Evolutionary conservation across 2,888 invertebrate species (phyloP), one percentile per base, ranked within the genome.

Genomic region (Keiferia lycopersicella): DNA sequence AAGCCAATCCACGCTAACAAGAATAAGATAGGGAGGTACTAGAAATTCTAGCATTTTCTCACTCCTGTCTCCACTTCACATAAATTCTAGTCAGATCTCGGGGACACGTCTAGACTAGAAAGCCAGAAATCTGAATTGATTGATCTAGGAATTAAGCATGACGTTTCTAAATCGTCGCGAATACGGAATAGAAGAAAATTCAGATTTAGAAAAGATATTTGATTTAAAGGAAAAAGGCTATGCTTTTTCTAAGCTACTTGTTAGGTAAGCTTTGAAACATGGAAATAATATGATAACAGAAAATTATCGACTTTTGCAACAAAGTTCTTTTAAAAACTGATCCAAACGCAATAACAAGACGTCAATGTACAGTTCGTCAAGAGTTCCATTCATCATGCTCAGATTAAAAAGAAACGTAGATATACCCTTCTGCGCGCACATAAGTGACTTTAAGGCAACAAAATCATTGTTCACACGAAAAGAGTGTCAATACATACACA

Each of bases 91-190:
- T 18, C 58, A 64, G 64, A 51, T 50, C 56, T 38, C 53, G 34
- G 53, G 26, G 62, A 63, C 56, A 65, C 48, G 48, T 18, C 12
- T 20, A 57, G 65, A 63, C 68, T 66, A 64, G 65, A 68, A 63
- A 63, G 61, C 64, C 63, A 60, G 57, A 61, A 64, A 66, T 67
- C 68, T 68, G 62, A 59, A 57, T 41, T 68, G 70, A 72, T 72
- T 69, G 72, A 71, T 72, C 69, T 66, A 41, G 57, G 61, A 65
- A 69, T 70, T 72, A 72, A 34, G 67, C 69, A 70, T 71, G 67
- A 62, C 67, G 66, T 68, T 71, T 56, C 7, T 22, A n/a, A 30
- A 56, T n/a, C 26, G 56, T n/a, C 30, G 26, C 14, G n/a, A 30
- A 56, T 26, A n/a, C 34, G 14, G 30, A 56, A 51, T 22, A 18